phyloP scores from a whole-genome alignment of 2,113 vertebrate species.

The Azemiops feae region DNA sequence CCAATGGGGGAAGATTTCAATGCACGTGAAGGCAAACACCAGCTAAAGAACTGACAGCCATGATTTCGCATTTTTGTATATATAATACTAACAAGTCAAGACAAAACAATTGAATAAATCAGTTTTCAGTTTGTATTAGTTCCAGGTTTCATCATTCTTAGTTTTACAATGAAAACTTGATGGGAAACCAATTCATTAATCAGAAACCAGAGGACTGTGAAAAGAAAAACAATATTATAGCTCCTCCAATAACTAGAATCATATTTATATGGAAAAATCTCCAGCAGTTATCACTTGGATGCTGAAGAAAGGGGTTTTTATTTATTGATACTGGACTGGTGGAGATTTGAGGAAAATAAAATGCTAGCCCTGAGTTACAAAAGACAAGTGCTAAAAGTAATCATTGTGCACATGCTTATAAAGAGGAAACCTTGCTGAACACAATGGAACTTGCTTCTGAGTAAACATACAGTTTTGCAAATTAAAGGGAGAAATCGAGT shows the following conservation, averaged over 20 bases:
- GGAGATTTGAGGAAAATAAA: not conserved
- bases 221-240: not conserved
- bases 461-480: not conserved
- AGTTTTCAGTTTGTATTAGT: conserved; percentile 9
- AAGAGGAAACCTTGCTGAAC: not conserved
- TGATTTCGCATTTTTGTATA: not conserved
- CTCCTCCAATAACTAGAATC: not conserved
- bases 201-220: not conserved
- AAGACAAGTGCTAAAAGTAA: conserved; percentile 3
- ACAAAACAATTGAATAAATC: not conserved
- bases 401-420: not conserved
- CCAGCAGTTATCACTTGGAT: not conserved
- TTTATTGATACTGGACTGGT: not conserved
- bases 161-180: not conserved
- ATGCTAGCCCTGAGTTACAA: conserved; percentile 17
- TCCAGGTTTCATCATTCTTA: conserved; percentile 16
- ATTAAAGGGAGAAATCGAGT: not conserved
- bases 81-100: not conserved
- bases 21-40: not conserved
- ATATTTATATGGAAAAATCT: not conserved
- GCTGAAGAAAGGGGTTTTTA: not conserved
- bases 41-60: not conserved
- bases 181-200: not conserved
- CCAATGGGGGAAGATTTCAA: not conserved
- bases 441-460: not conserved